phyloP scores from a whole-genome alignment of 1,140 invertebrate genomes.

The Drosophila orena region DNA sequence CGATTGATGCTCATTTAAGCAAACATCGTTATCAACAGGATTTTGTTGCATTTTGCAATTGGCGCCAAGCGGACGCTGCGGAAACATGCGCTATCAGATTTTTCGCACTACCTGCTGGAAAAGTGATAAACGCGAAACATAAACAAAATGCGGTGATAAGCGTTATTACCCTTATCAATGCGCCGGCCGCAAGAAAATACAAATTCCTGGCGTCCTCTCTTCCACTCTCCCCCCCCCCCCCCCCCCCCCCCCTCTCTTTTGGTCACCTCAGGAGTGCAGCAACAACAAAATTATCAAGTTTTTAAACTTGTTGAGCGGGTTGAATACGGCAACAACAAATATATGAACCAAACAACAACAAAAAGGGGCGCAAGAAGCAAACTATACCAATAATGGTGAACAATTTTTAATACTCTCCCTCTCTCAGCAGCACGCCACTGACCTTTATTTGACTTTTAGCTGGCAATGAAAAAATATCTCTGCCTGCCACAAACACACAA shows the following conservation, averaged over 20 bases:
- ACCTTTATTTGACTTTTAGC: conserved; percentile 82
- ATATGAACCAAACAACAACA: conserved; percentile 25
- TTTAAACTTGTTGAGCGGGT: conserved; percentile 74
- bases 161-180: conserved; percentile 56
- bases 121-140: conserved; percentile 74
- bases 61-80: conserved; percentile 55
- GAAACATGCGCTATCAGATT: conserved; percentile 26
- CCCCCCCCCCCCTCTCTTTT: conserved; percentile 1
- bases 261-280: conserved; percentile 20
- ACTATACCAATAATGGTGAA: conserved; percentile 74
- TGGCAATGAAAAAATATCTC: conserved; percentile 71
- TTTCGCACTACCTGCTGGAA: conserved; percentile 53
- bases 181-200: conserved; percentile 55
- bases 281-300: conserved; percentile 66
- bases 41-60: conserved; percentile 33
- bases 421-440: conserved; percentile 64
- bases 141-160: conserved; percentile 74
- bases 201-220: conserved; percentile 35
- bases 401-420: conserved; percentile 65
- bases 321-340: conserved; percentile 25
- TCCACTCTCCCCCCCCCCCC: conserved; percentile 11
- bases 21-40: conserved; percentile 61
- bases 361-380: conserved; percentile 49
- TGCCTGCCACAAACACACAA: conserved; percentile 67
- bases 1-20: conserved; percentile 20